Conservation (phyloP, 2,113 vertebrate genomes). For the Anarrhichthys ocellatus region DNA sequence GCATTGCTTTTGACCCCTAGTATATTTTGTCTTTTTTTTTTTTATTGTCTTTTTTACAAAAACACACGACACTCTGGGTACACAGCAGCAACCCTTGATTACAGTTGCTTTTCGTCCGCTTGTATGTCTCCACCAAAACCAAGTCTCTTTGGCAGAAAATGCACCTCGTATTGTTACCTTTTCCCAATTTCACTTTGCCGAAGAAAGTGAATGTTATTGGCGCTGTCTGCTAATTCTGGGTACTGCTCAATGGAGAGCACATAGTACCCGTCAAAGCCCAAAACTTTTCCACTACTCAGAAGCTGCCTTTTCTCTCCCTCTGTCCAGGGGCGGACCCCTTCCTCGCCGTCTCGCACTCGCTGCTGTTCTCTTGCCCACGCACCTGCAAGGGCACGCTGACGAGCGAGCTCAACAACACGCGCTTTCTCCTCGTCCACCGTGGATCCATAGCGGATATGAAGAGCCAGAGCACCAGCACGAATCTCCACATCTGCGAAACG, state of each 20-base stretch:
- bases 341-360: constrained; percentile 93
- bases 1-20: constrained; percentile 78
- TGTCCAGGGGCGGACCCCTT: constrained; percentile 94
- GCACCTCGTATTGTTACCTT: constrained; percentile 92
- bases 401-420: constrained; percentile 94
- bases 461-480: constrained; percentile 89
- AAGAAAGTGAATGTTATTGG: constrained; percentile 98
- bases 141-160: constrained; percentile 87
- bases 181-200: constrained; percentile 98
- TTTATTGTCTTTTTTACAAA: constrained; percentile 59
- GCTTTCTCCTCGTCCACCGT: constrained; percentile 96
- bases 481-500: constrained; percentile 98
- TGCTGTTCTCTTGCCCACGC: constrained; percentile 97
- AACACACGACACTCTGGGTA: constrained; percentile 71
- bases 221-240: constrained; percentile 97
- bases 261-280: constrained; percentile 98
- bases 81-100: constrained; percentile 57
- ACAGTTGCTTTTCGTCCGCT: constrained; percentile 47
- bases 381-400: constrained; percentile 92
- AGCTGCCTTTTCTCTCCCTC: constrained; percentile 98
- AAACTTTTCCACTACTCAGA: constrained; percentile 93
- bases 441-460: constrained; percentile 97
- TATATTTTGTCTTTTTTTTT: not conserved
- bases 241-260: constrained; percentile 99
- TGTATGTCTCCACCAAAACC: constrained; percentile 76